A percentile compares a stretch with the other conserved stretches of the same genome.
These are phyloP conservation scores for Torymus aiolomorphi DNA, from an alignment of 2,888 invertebrate species.

Conservation along the genomic window DNA sequence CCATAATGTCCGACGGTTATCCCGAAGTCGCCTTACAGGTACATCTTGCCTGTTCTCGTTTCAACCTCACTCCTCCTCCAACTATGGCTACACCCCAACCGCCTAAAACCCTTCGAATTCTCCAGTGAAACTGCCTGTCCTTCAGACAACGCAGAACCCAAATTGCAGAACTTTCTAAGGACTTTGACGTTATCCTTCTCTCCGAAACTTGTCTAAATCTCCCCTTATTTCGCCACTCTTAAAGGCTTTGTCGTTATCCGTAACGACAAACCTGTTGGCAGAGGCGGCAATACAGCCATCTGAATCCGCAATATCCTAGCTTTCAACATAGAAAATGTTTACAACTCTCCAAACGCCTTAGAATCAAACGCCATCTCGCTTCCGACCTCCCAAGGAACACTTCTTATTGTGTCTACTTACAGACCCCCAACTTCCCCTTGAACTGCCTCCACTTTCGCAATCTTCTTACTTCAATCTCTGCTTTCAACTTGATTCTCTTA, in stretches of 20 bases:
- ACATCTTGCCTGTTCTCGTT: no score
- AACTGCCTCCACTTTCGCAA: not conserved
- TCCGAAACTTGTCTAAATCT: slow-evolving; percentile 15
- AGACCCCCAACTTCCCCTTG: not conserved
- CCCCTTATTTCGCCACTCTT: not conserved
- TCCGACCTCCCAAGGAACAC: not conserved
- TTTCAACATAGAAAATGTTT: no score
- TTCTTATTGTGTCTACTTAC: not conserved
- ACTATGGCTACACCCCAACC: not conserved
- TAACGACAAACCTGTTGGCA: slow-evolving; percentile 13
- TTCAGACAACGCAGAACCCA: slow-evolving; percentile 2
- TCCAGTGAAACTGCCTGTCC: not conserved
- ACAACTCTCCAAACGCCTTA: slow-evolving; percentile 4
- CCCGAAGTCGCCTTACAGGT: no score
- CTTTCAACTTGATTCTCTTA: not conserved
- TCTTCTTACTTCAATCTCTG: not conserved
- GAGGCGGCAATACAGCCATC: slow-evolving; percentile 34
- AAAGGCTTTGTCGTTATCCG: slow-evolving; percentile 23
- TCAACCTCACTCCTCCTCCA: no score
- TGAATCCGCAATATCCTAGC: not conserved
- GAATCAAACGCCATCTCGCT: slow-evolving; percentile 35
- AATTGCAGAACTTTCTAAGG: not conserved
- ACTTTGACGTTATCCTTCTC: slow-evolving; percentile 30
- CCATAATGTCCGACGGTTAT: no score
- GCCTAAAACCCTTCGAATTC: slow-evolving; percentile 24